phyloP scores from a whole-genome alignment of 1,140 invertebrate genomes.

The Brachionus paranguensis region DNA sequence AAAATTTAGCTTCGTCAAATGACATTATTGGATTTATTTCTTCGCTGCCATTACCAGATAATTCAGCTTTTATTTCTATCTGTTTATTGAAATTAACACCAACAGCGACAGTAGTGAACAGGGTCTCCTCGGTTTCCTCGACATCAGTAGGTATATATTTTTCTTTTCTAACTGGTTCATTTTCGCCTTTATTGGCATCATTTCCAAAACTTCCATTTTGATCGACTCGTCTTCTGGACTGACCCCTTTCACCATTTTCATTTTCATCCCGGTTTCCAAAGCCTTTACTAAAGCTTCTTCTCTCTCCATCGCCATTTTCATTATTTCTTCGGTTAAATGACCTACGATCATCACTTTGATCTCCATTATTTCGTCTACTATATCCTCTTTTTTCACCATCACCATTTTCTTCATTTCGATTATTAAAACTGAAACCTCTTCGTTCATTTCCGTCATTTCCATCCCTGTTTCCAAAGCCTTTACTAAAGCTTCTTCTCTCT shows the following conservation, averaged over 20 bases:
- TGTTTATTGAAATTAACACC: conserved; percentile 23
- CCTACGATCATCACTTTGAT: neutral
- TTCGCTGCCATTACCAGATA: neutral
- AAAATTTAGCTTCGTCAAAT: conserved; percentile 68
- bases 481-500: neutral
- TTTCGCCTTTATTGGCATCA: neutral
- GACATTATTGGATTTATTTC: conserved; percentile 57
- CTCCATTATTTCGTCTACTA: neutral
- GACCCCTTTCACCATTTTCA: neutral
- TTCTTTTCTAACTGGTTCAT: neutral
- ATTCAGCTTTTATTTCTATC: neutral
- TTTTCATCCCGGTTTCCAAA: neutral
- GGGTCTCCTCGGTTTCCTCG: neutral
- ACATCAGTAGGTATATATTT: conserved; percentile 1
- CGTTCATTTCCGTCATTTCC: neutral
- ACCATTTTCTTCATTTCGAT: neutral
- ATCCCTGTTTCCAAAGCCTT: neutral
- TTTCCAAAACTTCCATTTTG: neutral
- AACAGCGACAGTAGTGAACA: neutral
- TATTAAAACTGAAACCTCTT: neutral
- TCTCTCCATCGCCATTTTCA: neutral
- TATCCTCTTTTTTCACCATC: neutral
- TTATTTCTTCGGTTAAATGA: neutral
- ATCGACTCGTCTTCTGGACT: neutral
- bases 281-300: neutral